Base-by-base conservation (phyloP, 2,797 vertebrate species). In the Falco naumanni region DNA sequence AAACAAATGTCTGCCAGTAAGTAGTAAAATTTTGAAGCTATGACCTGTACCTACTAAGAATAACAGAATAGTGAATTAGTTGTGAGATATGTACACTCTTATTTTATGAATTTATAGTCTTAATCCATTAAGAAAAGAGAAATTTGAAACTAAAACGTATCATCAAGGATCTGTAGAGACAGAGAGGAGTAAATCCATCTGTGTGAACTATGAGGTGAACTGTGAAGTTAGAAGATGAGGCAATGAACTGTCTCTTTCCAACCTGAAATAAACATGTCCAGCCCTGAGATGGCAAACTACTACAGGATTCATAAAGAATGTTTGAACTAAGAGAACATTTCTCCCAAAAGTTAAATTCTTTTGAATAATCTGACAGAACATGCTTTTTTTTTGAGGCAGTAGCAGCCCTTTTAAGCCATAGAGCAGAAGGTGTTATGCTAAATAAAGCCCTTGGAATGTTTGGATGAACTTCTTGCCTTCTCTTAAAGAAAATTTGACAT, bases 401-500 rank as follows among this genome's bases (percentile, higher is more conserved):
- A 89, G 92, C 89, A 95, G 56, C 81, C 89, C 84, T 96, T 94
- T 95, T 87, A 96, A 95, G 80, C 90, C 89, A 81, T 16, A 80
- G 93, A 96, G 91, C 90, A 96, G 87, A 91, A 97, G 93, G 92
- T 96, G 92, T 95, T 97, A 96, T 96, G 95, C 95, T 97, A 96
- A 97, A 95, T 96, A 96, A 97, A 96, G 82, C 83, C 87, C 84
- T 87, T 88, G 77, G 74, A 97, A 96, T 90, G 95, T 94, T 97
- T 95, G 69, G 82, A 89, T 97, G 96, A 97, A 95, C 95, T 96
- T 92, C 78, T 86, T 94, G 78, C 87, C 84, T 94, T 95, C 74
- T 95, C 87, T 97, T 94, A 89, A 91, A 95, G 91, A 94, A 96
- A 93, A 96, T 95, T 93, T 97, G 97, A 97, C 96, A 95, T 90